These are phyloP conservation scores for Drosophila pachea DNA, from an alignment of 1,140 invertebrate genomes.

Conservation along the genomic window DNA sequence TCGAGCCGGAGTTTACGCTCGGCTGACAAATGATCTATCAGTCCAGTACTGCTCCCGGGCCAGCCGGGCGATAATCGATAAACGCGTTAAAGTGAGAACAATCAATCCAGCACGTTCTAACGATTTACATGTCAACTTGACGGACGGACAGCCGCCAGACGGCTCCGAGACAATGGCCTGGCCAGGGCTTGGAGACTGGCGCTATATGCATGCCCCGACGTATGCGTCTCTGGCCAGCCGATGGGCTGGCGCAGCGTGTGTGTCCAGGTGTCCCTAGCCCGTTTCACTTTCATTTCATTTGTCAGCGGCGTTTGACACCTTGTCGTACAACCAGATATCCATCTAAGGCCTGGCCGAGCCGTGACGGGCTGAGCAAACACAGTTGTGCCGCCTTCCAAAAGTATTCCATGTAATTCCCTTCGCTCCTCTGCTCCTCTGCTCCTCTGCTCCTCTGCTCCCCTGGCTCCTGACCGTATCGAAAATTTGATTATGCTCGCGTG, in stretches of 20 bases:
- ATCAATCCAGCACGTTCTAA: slow-evolving; percentile 74
- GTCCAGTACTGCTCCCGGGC: no score
- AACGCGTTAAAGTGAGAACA: slow-evolving; percentile 57
- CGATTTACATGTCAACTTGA: slow-evolving; percentile 77
- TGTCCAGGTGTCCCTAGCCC: slow-evolving; percentile 63
- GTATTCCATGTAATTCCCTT: background rate
- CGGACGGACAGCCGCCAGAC: slow-evolving; percentile 33
- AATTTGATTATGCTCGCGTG: slow-evolving; percentile 66
- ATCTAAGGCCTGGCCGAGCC: slow-evolving; percentile 34
- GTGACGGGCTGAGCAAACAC: slow-evolving; percentile 48
- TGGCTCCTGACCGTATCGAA: slow-evolving; percentile 2
- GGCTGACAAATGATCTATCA: slow-evolving; percentile 63
- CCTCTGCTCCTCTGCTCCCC: background rate
- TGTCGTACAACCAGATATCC: slow-evolving; percentile 54
- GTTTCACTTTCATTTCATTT: slow-evolving; percentile 70
- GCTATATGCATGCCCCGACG: slow-evolving; percentile 12
- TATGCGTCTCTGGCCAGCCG: background rate
- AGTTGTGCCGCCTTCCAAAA: slow-evolving; percentile 53
- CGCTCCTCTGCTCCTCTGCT: background rate
- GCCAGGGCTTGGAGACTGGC: slow-evolving; percentile 28
- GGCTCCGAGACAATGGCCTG: slow-evolving; percentile 10
- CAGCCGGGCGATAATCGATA: slow-evolving; percentile 33
- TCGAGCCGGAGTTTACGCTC: slow-evolving; percentile 23
- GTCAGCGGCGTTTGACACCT: slow-evolving; percentile 70
- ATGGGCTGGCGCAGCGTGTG: slow-evolving; percentile 44